These are phyloP conservation scores for Zeus faber DNA, from an alignment of 2,113 vertebrate species.

Conservation along the genomic window DNA sequence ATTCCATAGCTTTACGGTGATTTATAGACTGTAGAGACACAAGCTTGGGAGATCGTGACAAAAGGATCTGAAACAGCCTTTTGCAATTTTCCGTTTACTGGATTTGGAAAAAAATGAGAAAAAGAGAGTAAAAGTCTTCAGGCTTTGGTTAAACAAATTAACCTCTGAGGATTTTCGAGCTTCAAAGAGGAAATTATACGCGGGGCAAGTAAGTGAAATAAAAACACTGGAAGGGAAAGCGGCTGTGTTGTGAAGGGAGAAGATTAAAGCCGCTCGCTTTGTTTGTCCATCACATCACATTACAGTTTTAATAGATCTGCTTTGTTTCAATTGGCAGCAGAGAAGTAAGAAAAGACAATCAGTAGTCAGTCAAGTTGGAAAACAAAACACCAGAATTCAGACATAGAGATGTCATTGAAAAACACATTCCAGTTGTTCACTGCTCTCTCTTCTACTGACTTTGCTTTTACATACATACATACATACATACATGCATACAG, in stretches of 20 bases:
- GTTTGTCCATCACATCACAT: slow-evolving; percentile 49
- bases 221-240: slow-evolving; percentile 55
- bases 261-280: slow-evolving; percentile 19
- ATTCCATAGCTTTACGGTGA: no score
- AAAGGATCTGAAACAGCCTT: no score
- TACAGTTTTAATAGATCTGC: slow-evolving; percentile 38
- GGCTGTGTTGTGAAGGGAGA: slow-evolving; percentile 43
- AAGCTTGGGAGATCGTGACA: no score
- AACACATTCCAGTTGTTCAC: no score
- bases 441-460: no score
- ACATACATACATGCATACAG: no score
- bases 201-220: slow-evolving; percentile 43
- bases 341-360: slow-evolving; percentile 28
- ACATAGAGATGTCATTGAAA: neutral
- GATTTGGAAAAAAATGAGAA: no score
- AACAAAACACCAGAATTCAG: slow-evolving; percentile 1
- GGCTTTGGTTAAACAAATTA: slow-evolving; percentile 27
- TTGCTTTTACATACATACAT: no score
- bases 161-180: slow-evolving; percentile 31
- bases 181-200: slow-evolving; percentile 56
- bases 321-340: slow-evolving; percentile 21
- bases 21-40: no score
- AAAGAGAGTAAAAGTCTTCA: slow-evolving; percentile 30
- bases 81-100: no score
- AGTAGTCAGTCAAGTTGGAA: slow-evolving; percentile 20